Conservation (phyloP, 2,888 invertebrate genomes). For the Ochlodes sylvanus region DNA sequence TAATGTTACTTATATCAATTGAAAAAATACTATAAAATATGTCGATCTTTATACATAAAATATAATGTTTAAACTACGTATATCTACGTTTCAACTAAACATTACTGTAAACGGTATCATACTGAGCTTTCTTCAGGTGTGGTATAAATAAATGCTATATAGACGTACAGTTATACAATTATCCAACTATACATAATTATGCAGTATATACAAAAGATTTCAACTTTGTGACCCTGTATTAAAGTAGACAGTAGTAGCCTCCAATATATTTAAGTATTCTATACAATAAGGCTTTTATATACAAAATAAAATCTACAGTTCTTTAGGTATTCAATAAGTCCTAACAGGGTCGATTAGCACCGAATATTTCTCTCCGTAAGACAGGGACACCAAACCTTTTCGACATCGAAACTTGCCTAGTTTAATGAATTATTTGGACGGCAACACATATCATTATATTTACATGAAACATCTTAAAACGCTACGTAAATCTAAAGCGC, state of each 20-base stretch:
- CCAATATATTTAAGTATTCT: conserved; percentile 63
- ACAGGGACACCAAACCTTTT: conserved; percentile 36
- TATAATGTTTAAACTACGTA: conserved; percentile 42
- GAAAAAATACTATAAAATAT: conserved; percentile 16
- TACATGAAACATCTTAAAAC: conserved; percentile 57
- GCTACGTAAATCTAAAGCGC: conserved; percentile 57
- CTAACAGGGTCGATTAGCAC: conserved; percentile 72
- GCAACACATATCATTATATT: conserved; percentile 60
- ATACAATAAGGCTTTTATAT: conserved; percentile 66
- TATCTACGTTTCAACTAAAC: conserved; percentile 39
- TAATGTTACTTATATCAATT: conserved; percentile 32
- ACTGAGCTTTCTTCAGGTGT: conserved; percentile 84
- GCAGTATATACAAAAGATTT: conserved; percentile 64
- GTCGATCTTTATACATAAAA: conserved; percentile 39
- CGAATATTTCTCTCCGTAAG: conserved; percentile 53
- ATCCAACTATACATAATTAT: conserved; percentile 59
- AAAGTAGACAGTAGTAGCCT: conserved; percentile 67
- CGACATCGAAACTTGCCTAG: conserved; percentile 35
- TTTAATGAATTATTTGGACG: conserved; percentile 65
- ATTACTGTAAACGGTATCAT: conserved; percentile 54
- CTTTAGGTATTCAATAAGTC: conserved; percentile 51
- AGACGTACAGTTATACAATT: conserved; percentile 49
- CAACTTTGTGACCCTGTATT: conserved; percentile 76
- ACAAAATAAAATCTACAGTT: conserved; percentile 57
- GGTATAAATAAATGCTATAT: conserved; percentile 75